Conservation (phyloP, 2,888 invertebrate species). For the Oligia fasciuncula region DNA sequence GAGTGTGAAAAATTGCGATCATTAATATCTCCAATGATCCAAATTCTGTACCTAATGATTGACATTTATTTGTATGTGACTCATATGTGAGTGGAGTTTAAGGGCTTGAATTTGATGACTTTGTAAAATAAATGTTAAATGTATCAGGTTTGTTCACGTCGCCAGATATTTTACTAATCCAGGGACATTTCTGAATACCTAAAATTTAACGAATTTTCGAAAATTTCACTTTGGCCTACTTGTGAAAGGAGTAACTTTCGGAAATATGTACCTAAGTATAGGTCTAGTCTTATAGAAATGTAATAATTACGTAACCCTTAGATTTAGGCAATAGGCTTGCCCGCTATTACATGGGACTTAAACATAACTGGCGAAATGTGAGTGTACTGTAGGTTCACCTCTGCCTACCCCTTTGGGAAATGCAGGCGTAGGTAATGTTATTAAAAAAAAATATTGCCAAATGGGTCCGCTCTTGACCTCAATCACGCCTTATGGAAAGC, state of each 20-base stretch:
- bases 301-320: too few species aligned
- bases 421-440: too few species aligned
- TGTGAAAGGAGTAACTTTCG: not conserved
- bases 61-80: conserved; percentile 7
- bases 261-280: too few species aligned
- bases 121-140: not conserved
- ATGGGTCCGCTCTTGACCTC: too few species aligned
- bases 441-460: too few species aligned
- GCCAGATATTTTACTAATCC: not conserved
- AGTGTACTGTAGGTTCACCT: too few species aligned
- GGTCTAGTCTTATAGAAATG: too few species aligned
- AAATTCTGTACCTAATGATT: conserved; percentile 18
- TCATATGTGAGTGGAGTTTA: not conserved
- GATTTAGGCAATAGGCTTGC: too few species aligned
- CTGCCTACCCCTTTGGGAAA: too few species aligned
- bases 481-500: too few species aligned
- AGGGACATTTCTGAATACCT: not conserved
- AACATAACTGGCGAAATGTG: too few species aligned
- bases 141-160: not conserved
- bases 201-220: not conserved
- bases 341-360: too few species aligned
- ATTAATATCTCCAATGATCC: conserved; percentile 19
- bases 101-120: conserved; percentile 7
- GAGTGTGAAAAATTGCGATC: conserved; percentile 33
- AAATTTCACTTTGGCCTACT: conserved; percentile 5